These are phyloP conservation scores for Bombus soroeensis DNA, from an alignment of 1,140 invertebrate genomes.

Conservation along the genomic window DNA sequence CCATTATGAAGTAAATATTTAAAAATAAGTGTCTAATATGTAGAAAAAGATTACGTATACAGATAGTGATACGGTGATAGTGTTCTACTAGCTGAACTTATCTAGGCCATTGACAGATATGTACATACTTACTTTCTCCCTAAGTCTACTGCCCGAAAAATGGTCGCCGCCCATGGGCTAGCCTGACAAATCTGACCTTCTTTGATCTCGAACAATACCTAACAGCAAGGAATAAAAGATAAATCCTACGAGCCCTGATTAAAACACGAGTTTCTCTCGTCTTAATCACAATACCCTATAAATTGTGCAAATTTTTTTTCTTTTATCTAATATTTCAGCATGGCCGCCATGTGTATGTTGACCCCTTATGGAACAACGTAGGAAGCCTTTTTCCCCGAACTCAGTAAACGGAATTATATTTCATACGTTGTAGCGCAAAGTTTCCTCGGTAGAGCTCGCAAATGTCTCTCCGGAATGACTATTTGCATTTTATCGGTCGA, in stretches of 20 bases:
- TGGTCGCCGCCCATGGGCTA: not conserved
- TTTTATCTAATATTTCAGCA: constrained; percentile 1
- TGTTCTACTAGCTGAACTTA: not conserved
- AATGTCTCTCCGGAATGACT: constrained; percentile 11
- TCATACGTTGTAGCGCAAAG: not conserved
- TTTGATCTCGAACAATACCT: too few species aligned
- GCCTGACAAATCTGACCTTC: not conserved
- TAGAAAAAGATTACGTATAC: not conserved
- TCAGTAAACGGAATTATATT: not conserved
- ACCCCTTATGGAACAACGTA: not conserved
- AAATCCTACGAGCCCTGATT: not conserved
- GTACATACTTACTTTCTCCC: constrained; percentile 6
- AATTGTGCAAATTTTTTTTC: not conserved
- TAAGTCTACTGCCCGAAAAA: not conserved
- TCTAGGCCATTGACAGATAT: constrained; percentile 18
- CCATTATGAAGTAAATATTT: not conserved
- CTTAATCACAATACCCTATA: not conserved
- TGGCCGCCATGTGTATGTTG: not conserved
- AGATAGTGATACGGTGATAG: too few species aligned
- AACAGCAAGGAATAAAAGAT: not conserved
- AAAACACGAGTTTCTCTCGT: not conserved
- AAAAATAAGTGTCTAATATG: not conserved
- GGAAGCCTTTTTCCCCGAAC: not conserved
- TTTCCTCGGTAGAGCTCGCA: too few species aligned
- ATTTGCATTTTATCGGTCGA: constrained; percentile 66